Conservation (phyloP, 2,888 invertebrate species). For the Timandra comae region DNA sequence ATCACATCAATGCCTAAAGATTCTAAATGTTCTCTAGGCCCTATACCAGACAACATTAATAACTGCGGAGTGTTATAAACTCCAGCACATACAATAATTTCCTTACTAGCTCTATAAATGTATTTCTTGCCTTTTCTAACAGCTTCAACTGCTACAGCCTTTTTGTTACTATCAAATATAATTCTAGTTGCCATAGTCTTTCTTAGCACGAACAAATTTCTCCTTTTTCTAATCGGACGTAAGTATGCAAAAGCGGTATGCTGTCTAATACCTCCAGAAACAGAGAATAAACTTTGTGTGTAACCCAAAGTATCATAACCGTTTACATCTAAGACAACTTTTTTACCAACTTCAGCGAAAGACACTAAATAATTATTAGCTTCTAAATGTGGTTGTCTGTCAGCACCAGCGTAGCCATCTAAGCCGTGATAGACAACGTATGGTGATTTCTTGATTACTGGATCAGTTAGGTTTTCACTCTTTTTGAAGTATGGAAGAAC, state of each 20-base stretch:
- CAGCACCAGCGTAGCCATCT: constrained; percentile 51
- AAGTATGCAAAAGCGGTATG: constrained; percentile 69
- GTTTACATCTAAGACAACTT: constrained; percentile 21
- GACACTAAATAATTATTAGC: constrained; percentile 36
- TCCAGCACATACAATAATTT: constrained; percentile 63
- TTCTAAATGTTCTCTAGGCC: constrained; percentile 44
- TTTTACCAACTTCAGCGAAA: constrained; percentile 54
- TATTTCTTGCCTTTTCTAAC: constrained; percentile 22
- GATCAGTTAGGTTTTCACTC: constrained; percentile 13
- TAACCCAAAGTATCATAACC: constrained; percentile 42
- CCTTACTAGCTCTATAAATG: constrained; percentile 43
- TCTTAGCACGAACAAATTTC: constrained; percentile 50
- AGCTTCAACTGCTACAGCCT: constrained; percentile 45
- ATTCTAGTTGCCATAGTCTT: constrained; percentile 61
- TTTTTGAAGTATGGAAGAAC: constrained; percentile 12
- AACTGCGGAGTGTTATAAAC: constrained; percentile 58
- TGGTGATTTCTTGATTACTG: constrained; percentile 20
- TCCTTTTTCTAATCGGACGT: constrained; percentile 28
- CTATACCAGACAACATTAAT: constrained; percentile 65
- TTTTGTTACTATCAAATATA: constrained; percentile 47
- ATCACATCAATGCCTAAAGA: constrained; percentile 43
- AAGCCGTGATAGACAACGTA: constrained; percentile 36
- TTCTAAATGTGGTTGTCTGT: constrained; percentile 24
- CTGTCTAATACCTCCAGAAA: constrained; percentile 57
- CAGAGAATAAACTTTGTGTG: constrained; percentile 53